These are phyloP conservation scores for Parnassius smintheus DNA, from an alignment of 2,888 invertebrate species.

Conservation along the genomic window DNA sequence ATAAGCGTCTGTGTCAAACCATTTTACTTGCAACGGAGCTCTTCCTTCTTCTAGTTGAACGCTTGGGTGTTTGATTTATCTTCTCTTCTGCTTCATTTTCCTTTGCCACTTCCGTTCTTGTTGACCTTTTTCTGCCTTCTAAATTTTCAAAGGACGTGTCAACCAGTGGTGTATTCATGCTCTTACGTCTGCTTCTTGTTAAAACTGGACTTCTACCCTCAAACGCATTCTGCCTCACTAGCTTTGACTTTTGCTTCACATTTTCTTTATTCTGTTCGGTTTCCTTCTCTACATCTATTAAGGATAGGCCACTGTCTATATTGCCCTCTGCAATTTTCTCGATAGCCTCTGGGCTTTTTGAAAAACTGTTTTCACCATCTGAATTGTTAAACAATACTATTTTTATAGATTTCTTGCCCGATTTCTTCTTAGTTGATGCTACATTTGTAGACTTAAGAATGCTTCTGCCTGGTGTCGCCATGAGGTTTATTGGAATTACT, in stretches of 20 bases:
- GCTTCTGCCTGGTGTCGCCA: constrained; percentile 64
- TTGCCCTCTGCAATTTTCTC: constrained; percentile 7
- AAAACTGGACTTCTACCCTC: constrained; percentile 45
- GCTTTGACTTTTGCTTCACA: constrained; percentile 38
- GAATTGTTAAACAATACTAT: constrained; percentile 57
- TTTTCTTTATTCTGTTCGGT: constrained; percentile 44
- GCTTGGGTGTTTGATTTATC: constrained; percentile 31
- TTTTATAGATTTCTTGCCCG: constrained; percentile 57
- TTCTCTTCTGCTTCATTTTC: constrained; percentile 42
- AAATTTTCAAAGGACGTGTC: constrained; percentile 1
- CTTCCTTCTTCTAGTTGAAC: constrained; percentile 38
- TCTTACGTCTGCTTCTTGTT: constrained; percentile 56
- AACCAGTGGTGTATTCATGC: constrained; percentile 36
- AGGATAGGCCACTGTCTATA: constrained; percentile 35
- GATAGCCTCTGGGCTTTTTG: constrained; percentile 28
- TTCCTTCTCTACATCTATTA: constrained; percentile 40
- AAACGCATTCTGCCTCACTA: constrained; percentile 49
- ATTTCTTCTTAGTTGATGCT: constrained; percentile 38
- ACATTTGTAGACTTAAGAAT: constrained; percentile 55
- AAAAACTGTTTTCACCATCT: constrained; percentile 31
- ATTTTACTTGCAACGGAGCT: constrained; percentile 19
- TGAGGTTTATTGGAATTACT: constrained; percentile 44
- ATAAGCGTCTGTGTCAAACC: neutral
- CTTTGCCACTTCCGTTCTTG: constrained; percentile 32
- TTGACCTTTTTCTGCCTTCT: neutral